Evolutionary conservation across 2,888 invertebrate species (phyloP), one percentile per base, ranked within the genome.

Genomic region (Pediacus dermestoides): DNA sequence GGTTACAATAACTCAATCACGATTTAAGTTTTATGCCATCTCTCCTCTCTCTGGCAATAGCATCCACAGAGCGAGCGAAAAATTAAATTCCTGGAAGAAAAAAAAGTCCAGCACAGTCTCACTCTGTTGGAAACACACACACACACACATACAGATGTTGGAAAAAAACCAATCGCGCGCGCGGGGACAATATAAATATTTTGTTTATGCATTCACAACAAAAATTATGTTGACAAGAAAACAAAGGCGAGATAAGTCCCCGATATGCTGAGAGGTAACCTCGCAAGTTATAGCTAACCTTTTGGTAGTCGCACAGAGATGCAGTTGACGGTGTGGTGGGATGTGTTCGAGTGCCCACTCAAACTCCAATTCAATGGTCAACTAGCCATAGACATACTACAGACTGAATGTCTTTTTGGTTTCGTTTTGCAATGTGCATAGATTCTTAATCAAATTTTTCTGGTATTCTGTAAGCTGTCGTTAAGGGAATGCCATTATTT

Each of bases 221-320:
- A 69, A 70, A 70, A 70, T 70, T 70, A 70, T 70, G 69, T 69
- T 69, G 70, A 70, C 69, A 69, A 67, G 67, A 63, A 68, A 70
- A 70, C 70, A 70, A 70, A 69, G 68, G 68, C 66, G 67, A 68
- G 68, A 68, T 68, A 68, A 67, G 67, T 66, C 65, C n/a, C 64
- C 64, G 67, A 68, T 68, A 67, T 67, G 66, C 66, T 61, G 64
- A 62, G 58, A 64, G 62, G 65, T 66, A 67, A 67, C 65, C 66
- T 63, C 63, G 63, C 67, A 63, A 68, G 66, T 68, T 70, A 68
- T 68, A 61, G 68, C 68, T 67, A 67, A 68, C 68, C 68, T 67
- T 61, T 66, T 42, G 47, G 46, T 57, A 63, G 60, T 56, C 50
- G 61, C 45, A 49, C 67, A 64, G 45, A 41, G 37, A 40, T 51